Percentiles rank a stretch among this genome's conserved stretches.
Conservation (phyloP, 2,797 vertebrate species). For the Cynodonichthys magdalenae region DNA sequence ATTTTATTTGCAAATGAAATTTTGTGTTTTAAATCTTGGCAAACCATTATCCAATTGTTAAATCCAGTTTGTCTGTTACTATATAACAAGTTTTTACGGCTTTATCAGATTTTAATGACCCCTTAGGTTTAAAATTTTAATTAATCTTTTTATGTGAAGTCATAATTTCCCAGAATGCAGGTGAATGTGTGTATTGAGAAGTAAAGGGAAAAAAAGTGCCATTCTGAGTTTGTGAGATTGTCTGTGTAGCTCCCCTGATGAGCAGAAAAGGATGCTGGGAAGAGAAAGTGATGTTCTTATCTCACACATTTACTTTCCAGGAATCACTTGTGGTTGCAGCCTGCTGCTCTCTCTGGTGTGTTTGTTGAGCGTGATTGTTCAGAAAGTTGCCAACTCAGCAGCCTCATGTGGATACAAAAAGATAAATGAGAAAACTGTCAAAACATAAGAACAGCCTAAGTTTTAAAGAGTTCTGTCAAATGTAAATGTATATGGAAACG, state of each 20-base stretch:
- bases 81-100: no score
- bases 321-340: slow-evolving; percentile 29
- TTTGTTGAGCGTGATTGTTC: slow-evolving; percentile 34
- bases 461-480: slow-evolving; percentile 27
- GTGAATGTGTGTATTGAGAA: slow-evolving; percentile 8
- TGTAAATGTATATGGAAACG: slow-evolving; percentile 4
- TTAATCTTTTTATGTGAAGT: slow-evolving; percentile 13
- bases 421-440: slow-evolving; percentile 37
- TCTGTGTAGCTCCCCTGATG: slow-evolving; percentile 27
- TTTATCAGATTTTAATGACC: slow-evolving; percentile 25
- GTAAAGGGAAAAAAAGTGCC: neutral
- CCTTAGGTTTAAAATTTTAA: neutral
- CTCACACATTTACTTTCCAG: slow-evolving; percentile 34
- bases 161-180: slow-evolving; percentile 1
- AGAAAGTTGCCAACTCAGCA: slow-evolving; percentile 36
- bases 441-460: slow-evolving; percentile 28
- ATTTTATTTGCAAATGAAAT: no score
- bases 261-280: slow-evolving; percentile 29
- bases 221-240: slow-evolving; percentile 9
- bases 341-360: slow-evolving; percentile 38
- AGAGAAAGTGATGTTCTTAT: slow-evolving; percentile 50
- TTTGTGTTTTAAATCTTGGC: no score
- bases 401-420: slow-evolving; percentile 15
- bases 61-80: no score
- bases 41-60: no score